Evolutionary conservation across 2,113 vertebrate species (phyloP).

Genomic region (Pampusana beccarii): DNA sequence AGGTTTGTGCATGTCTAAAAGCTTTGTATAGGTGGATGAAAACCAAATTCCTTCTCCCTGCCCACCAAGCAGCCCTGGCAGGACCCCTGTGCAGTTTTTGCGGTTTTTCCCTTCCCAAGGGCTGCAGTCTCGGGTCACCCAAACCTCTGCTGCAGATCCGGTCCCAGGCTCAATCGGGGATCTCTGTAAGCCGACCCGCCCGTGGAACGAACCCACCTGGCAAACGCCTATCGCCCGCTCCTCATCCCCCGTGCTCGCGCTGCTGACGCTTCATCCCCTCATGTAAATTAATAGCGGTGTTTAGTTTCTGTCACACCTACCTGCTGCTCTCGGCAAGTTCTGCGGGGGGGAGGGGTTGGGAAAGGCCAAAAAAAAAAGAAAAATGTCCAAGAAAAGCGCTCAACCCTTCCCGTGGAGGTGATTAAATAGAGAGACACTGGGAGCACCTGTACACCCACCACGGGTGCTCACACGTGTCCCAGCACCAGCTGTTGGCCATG

Average conservation of each 20-base stretch:
- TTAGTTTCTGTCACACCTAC: background rate
- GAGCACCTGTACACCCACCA: background rate
- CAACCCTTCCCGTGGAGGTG: background rate
- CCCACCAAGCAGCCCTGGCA: background rate
- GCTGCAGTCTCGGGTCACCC: background rate
- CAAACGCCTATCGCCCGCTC: background rate
- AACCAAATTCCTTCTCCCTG: background rate
- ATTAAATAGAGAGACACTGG: background rate
- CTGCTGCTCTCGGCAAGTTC: conserved; percentile 4
- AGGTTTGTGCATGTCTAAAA: background rate
- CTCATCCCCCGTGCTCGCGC: background rate
- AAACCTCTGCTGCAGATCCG: accelerated
- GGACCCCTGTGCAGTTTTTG: background rate
- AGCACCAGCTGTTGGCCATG: accelerated
- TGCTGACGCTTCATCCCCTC: background rate
- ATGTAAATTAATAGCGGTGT: conserved; percentile 19
- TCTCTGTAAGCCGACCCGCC: background rate
- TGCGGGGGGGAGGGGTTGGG: background rate
- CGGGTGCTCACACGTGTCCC: background rate
- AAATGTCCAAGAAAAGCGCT: background rate
- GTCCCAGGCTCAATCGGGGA: accelerated
- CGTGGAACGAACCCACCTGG: background rate
- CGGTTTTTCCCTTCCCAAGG: accelerated
- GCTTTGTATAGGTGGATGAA: background rate
- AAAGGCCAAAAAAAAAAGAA: no score